Conservation (phyloP, 1,140 invertebrate genomes). For the Formica exsecta region DNA sequence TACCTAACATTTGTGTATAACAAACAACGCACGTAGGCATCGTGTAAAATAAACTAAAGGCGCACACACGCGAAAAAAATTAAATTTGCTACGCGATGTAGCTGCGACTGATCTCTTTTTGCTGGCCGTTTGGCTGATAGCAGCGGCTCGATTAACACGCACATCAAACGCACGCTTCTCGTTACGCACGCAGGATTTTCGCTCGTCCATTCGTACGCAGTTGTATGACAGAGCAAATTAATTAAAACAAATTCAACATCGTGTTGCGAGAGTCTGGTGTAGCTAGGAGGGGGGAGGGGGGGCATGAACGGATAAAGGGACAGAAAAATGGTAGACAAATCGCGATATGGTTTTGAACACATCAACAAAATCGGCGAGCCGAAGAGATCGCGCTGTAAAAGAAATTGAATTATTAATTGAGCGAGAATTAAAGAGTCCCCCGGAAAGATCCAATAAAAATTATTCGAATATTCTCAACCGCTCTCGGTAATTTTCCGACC, state of each 20-base stretch:
- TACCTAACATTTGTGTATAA: conserved; percentile 57
- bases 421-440: conserved; percentile 16
- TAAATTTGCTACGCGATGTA: conserved; percentile 57
- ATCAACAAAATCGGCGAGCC: background rate
- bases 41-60: conserved; percentile 62
- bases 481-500: conserved; percentile 16
- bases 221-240: conserved; percentile 56
- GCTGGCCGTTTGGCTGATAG: conserved; percentile 34
- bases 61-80: conserved; percentile 44
- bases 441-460: conserved; percentile 6
- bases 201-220: background rate
- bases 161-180: conserved; percentile 51
- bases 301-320: background rate
- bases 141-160: conserved; percentile 55
- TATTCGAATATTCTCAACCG: conserved; percentile 35
- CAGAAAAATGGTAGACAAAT: conserved; percentile 14
- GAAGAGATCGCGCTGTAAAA: background rate
- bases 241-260: conserved; percentile 60
- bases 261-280: conserved; percentile 24
- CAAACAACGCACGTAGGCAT: conserved; percentile 56
- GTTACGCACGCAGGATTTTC: conserved; percentile 34
- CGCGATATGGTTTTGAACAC: conserved; percentile 1
- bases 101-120: conserved; percentile 56
- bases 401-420: conserved; percentile 54
- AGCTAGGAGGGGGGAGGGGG: background rate